Percentiles rank a stretch among this genome's conserved stretches.
phyloP scores from a whole-genome alignment of 1,140 invertebrate species.

The Pseudoatta argentina region DNA sequence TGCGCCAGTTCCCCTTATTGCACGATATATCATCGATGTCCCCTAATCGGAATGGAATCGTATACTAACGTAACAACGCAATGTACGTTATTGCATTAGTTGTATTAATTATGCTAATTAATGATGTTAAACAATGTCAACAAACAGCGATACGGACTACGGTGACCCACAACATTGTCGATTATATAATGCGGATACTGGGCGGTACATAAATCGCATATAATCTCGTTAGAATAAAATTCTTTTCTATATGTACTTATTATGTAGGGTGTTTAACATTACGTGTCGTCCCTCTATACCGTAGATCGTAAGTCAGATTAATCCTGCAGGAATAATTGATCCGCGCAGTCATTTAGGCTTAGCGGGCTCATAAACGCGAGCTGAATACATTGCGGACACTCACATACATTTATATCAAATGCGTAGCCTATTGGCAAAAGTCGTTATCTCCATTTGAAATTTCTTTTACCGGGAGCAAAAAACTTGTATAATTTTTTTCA shows the following conservation, averaged over 20 bases:
- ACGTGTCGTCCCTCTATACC: not conserved
- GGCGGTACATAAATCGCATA: not conserved
- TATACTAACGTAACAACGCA: conserved; percentile 22
- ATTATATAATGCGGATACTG: not conserved
- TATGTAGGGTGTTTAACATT: not conserved
- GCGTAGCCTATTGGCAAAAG: too few species aligned
- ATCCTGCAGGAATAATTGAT: conserved; percentile 26
- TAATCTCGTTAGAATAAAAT: conserved; percentile 28
- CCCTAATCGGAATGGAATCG: conserved; percentile 31
- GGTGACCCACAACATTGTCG: not conserved
- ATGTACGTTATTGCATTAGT: conserved; percentile 36
- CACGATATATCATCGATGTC: conserved; percentile 14
- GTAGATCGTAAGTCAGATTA: not conserved
- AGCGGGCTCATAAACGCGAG: not conserved
- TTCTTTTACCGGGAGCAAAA: too few species aligned
- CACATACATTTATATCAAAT: not conserved
- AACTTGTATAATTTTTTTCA: too few species aligned
- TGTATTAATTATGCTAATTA: conserved; percentile 40
- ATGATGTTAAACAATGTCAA: conserved; percentile 43
- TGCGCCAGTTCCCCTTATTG: conserved; percentile 27
- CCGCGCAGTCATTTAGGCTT: conserved; percentile 23
- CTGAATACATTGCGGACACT: not conserved
- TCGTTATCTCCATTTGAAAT: too few species aligned
- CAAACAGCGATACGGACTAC: not conserved
- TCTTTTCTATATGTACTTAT: not conserved